phyloP scores from a whole-genome alignment of 2,797 vertebrate species.

The Urocyon cinereoargenteus region DNA sequence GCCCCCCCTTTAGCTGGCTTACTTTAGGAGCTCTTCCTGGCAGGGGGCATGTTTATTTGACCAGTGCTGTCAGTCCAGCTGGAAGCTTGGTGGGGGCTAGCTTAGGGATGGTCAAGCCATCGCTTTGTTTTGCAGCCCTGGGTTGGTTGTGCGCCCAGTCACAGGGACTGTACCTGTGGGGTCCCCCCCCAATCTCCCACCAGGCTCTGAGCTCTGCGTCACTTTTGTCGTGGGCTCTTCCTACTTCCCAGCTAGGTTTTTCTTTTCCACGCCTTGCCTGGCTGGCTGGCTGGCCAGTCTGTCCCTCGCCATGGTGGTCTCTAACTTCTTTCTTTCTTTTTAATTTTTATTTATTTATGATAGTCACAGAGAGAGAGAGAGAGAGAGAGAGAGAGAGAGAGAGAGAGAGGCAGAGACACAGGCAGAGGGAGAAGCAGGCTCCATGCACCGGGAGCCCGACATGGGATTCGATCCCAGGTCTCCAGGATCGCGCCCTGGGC shows the following conservation, averaged over 20 bases:
- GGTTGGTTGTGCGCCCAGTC: background rate
- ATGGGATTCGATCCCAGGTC: too few relatives aligned
- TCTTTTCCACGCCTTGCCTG: background rate
- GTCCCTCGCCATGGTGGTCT: background rate
- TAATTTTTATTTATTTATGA: too few relatives aligned
- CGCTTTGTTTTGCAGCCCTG: background rate
- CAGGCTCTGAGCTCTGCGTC: background rate
- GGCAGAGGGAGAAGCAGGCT: too few relatives aligned
- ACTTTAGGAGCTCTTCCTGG: background rate
- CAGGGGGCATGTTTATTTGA: background rate
- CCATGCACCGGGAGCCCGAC: too few relatives aligned
- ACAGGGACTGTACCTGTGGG: background rate
- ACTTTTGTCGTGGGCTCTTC: background rate
- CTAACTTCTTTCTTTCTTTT: background rate
- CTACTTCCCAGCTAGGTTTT: background rate
- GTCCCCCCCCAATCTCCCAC: too few relatives aligned
- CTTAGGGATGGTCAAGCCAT: background rate
- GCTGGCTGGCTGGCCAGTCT: background rate
- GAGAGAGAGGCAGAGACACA: too few relatives aligned
- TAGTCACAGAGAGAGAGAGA: too few relatives aligned
- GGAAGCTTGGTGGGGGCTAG: background rate
- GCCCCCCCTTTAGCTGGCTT: background rate
- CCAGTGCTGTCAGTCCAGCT: background rate
- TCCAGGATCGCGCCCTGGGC: too few relatives aligned
- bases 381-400: too few relatives aligned